phyloP scores from a whole-genome alignment of 1,140 invertebrate species.

The Centruroides vittatus region DNA sequence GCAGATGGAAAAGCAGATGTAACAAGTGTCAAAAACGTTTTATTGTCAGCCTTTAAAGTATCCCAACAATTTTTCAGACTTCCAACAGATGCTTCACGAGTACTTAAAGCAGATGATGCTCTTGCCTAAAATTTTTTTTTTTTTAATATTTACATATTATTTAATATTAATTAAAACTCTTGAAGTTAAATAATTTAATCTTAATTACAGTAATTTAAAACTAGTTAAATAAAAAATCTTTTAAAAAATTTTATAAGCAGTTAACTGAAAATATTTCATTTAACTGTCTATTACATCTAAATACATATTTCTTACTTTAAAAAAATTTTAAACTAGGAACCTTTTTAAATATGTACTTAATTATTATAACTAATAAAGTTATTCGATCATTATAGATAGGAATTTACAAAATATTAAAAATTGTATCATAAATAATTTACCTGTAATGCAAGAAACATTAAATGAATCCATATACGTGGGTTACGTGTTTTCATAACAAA shows the following conservation, averaged over 20 bases:
- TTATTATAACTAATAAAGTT: too few species aligned
- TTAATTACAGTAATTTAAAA: too few species aligned
- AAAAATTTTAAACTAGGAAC: too few species aligned
- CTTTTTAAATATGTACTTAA: too few species aligned
- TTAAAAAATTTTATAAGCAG: too few species aligned
- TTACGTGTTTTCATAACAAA: constrained; percentile 76
- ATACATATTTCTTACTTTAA: too few species aligned
- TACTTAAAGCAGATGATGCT: constrained; percentile 61
- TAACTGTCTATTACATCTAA: too few species aligned
- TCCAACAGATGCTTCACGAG: constrained; percentile 62
- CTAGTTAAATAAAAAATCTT: too few species aligned
- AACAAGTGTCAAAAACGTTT: constrained; percentile 74
- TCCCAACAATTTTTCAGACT: constrained; percentile 84
- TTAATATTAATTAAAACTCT: neutral
- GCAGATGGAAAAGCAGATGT: constrained; percentile 79
- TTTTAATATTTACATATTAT: neutral
- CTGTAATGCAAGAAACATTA: constrained; percentile 86
- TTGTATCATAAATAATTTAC: constrained; percentile 30
- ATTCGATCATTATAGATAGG: too few species aligned
- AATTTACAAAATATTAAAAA: too few species aligned
- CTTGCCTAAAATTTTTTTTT: constrained; percentile 42
- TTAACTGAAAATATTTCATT: too few species aligned
- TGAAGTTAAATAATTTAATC: too few species aligned
- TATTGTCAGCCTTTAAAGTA: constrained; percentile 75
- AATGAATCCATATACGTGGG: constrained; percentile 80